Base-by-base conservation (phyloP, 2,888 invertebrate species). In the Mesochorus sp. region DNA sequence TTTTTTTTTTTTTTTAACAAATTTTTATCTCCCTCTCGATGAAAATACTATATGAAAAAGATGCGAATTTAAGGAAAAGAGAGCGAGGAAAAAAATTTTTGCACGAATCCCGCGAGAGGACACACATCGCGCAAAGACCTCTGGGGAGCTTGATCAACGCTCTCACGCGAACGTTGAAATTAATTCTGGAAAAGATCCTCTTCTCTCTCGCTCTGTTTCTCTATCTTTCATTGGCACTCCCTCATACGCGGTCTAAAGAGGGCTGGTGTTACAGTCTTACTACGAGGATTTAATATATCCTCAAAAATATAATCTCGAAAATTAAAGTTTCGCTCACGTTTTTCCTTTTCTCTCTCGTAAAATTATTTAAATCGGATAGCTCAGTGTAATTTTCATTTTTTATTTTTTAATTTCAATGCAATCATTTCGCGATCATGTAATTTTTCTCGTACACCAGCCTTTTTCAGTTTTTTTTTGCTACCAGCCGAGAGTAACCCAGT, bases 131-230 rank as follows among this genome's bases (percentile, higher is more conserved):
- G 47, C 49, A 64, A 53, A 61, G 53, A 44, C 61, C 64, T 62
- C 47, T 17, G 28, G 68, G 8, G 39, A 62, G 44, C 21, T 72
- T 61, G 71, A 71, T 71, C 71, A 61, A 39, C 70, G 53, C 37
- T 12, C 31, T 31, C 39, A 28, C 37, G 28, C 26, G 14, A 62
- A 55, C 53, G 59, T 51, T 57, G 34, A 73, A 68, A 78, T 78
- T 78, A 78, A 78, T 78, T 73, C 73, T 47, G 64, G 49, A 28
- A 68, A 57, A 76, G 5, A 73, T 28, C n/a, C n/a, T n/a, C n/a
- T n/a, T n/a, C 31, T 64, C 26, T 66, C 37, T 37, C 37, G 8
- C 37, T 37, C 17, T 34, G 55, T 24, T 59, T 47, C n/a, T n/a
- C n/a, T n/a, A n/a, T 24, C 72, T 47, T 67, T 39, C 61, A 71